These are phyloP conservation scores for Sepiola atlantica DNA, from an alignment of 2,888 invertebrate genomes.

Conservation along the genomic window DNA sequence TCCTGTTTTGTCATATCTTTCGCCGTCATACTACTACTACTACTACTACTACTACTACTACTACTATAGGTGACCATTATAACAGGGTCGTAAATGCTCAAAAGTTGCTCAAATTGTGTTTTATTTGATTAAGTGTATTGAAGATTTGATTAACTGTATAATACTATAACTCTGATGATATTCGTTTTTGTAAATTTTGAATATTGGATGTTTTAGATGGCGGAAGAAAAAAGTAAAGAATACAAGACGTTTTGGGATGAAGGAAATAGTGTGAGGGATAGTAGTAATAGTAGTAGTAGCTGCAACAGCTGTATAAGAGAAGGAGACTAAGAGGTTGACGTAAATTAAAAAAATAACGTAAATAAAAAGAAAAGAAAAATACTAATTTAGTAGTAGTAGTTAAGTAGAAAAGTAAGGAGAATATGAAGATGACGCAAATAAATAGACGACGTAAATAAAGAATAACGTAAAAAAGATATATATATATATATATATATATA, in stretches of 20 bases:
- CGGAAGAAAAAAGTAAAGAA: background rate
- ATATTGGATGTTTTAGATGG: background rate
- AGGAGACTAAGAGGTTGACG: background rate
- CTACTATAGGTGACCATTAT: too few species aligned
- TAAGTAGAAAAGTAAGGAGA: background rate
- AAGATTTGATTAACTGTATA: too few species aligned
- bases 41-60: too few species aligned
- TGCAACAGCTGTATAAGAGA: background rate
- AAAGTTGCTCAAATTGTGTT: too few species aligned
- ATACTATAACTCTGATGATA: too few species aligned
- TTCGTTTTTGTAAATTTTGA: too few species aligned
- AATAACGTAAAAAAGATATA: too few species aligned
- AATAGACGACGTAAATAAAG: background rate
- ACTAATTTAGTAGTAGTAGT: background rate
- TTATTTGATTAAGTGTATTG: too few species aligned
- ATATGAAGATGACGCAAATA: background rate
- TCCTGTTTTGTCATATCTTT: background rate
- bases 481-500: too few species aligned
- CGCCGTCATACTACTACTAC: background rate
- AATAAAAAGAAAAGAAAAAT: too few species aligned
- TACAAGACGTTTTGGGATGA: background rate
- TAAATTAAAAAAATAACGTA: too few species aligned
- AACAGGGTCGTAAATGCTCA: too few species aligned
- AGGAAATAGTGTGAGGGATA: background rate
- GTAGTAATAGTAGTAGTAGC: conserved; percentile 8